These are phyloP conservation scores for Drosophila subquinaria DNA, from an alignment of 2,888 invertebrate genomes.

Conservation along the genomic window DNA sequence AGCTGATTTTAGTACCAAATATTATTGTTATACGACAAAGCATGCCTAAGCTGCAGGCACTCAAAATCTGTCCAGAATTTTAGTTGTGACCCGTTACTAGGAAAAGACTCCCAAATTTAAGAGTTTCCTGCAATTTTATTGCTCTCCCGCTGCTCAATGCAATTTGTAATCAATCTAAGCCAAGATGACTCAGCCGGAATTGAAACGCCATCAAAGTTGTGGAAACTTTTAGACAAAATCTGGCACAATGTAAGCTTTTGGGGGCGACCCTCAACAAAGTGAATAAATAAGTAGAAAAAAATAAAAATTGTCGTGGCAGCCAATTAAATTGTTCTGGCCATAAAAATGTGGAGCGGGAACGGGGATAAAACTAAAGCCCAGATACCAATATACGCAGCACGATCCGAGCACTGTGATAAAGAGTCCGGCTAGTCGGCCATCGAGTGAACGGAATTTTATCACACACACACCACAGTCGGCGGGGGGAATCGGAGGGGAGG, in stretches of 20 bases:
- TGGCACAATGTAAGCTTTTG: slow-evolving; percentile 62
- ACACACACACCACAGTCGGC: slow-evolving; percentile 46
- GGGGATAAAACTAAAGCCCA: slow-evolving; percentile 41
- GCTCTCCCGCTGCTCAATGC: slow-evolving; percentile 40
- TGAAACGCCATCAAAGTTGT: slow-evolving; percentile 62
- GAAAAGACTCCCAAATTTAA: slow-evolving; percentile 6
- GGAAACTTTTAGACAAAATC: slow-evolving; percentile 59
- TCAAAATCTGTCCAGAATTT: too few species aligned
- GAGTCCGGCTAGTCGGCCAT: slow-evolving; percentile 46
- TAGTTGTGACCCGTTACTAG: too few species aligned
- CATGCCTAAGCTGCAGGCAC: too few species aligned
- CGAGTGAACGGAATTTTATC: slow-evolving; percentile 71
- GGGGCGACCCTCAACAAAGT: slow-evolving; percentile 23
- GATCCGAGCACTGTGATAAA: slow-evolving; percentile 68
- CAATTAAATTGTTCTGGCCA: slow-evolving; percentile 75
- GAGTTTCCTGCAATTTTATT: slow-evolving; percentile 41
- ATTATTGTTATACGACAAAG: too few species aligned
- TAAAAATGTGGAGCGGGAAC: slow-evolving; percentile 69
- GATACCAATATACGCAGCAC: slow-evolving; percentile 50
- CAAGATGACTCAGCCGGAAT: slow-evolving; percentile 71
- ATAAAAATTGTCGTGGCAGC: slow-evolving; percentile 52
- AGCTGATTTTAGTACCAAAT: too few species aligned
- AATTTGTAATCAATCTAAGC: slow-evolving; percentile 62
- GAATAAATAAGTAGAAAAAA: slow-evolving; percentile 7
- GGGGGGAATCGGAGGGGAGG: slow-evolving; percentile 1